phyloP scores from a whole-genome alignment of 2,888 invertebrate species.

The Drosophila acutilabella region DNA sequence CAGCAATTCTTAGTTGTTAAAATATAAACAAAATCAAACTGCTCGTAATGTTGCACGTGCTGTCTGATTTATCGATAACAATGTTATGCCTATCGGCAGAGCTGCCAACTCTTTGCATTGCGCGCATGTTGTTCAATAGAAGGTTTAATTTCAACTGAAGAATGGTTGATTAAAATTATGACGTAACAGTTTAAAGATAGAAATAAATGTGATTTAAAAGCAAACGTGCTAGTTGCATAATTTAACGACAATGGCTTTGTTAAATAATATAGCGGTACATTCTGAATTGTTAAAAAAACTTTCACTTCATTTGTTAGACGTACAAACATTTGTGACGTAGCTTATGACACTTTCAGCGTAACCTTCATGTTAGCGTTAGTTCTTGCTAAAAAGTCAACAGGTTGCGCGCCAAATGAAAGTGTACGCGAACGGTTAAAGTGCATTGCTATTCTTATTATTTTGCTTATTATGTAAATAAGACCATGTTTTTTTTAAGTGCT shows the following conservation, averaged over 20 bases:
- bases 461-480: constrained; percentile 35
- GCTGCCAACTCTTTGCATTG: constrained; percentile 53
- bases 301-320: too few relatives aligned
- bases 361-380: constrained; percentile 10
- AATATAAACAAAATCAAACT: constrained; percentile 49
- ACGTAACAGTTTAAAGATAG: background rate
- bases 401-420: constrained; percentile 29
- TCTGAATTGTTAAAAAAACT: too few relatives aligned
- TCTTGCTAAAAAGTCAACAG: constrained; percentile 8
- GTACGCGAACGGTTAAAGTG: constrained; percentile 3
- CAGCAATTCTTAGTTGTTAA: constrained; percentile 9
- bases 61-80: constrained; percentile 44
- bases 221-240: background rate
- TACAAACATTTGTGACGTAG: background rate
- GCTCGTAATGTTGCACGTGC: constrained; percentile 57
- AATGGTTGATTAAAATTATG: background rate
- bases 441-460: constrained; percentile 7
- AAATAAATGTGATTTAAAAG: background rate
- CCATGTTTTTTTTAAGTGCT: constrained; percentile 23
- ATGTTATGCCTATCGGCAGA: constrained; percentile 3
- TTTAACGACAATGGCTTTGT: too few relatives aligned
- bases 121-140: background rate
- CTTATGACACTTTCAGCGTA: background rate
- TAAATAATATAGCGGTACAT: too few relatives aligned
- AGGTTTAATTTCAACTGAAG: constrained; percentile 15